A percentile compares a stretch with the other conserved stretches of the same genome.
These are phyloP conservation scores for Halictus ligatus DNA, from an alignment of 2,888 invertebrate species.

Conservation along the genomic window DNA sequence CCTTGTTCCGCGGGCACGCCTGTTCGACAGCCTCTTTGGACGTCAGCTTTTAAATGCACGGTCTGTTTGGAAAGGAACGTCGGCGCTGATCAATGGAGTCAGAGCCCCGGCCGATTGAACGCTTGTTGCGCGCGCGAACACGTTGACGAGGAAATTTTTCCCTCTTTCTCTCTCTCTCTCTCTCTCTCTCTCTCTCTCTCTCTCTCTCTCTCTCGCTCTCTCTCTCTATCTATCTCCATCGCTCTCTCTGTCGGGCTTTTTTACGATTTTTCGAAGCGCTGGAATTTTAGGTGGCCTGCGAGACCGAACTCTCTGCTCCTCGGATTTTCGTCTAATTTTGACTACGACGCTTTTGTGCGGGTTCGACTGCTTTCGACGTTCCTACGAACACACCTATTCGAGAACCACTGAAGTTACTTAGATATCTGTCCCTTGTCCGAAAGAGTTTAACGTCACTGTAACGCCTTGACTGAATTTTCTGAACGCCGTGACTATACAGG, in stretches of 20 bases:
- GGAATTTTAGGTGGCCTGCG: background rate
- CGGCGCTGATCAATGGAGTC: background rate
- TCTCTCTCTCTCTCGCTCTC: background rate
- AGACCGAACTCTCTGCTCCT: background rate
- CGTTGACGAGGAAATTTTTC: background rate
- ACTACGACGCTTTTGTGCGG: background rate
- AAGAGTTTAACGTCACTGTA: too few species aligned
- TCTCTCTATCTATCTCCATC: background rate
- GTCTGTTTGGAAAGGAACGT: background rate
- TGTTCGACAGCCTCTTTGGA: conserved; percentile 5
- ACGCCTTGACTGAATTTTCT: too few species aligned
- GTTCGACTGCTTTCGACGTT: background rate
- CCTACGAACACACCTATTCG: background rate
- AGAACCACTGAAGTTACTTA: background rate
- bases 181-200: background rate
- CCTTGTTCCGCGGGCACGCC: background rate
- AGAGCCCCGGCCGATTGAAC: background rate
- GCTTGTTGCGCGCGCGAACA: conserved; percentile 1
- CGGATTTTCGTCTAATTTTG: conserved; percentile 9
- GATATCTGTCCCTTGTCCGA: background rate
- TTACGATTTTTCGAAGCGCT: background rate
- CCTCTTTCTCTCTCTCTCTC: background rate
- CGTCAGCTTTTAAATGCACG: conserved; percentile 10
- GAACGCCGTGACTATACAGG: too few species aligned
- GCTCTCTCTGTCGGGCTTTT: background rate